Evolutionary conservation across 2,888 invertebrate species (phyloP), one percentile per base, ranked within the genome.

Genomic region (Rhogogaster chlorosoma): DNA sequence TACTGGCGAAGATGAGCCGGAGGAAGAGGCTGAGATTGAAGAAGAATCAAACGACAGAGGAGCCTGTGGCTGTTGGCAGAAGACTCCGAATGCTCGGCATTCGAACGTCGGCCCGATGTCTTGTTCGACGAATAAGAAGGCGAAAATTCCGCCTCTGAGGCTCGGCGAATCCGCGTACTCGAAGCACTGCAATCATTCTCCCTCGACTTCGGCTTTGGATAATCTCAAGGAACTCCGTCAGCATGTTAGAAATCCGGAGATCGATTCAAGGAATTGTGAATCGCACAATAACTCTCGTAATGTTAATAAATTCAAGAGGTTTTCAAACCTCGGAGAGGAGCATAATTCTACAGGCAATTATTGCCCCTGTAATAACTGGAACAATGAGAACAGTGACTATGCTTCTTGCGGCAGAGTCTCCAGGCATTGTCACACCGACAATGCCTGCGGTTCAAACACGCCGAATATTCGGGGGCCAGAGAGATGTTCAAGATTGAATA

Each of bases 101-200:
- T 10, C 15, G 4, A 71, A 22, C 49, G 9, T 9, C 3, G 71
- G 61, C 85, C 83, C 73, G 4, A 75, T 88, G 67, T 86, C 86
- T 12, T 90, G 87, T 84, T 91, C 92, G 10, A 90, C 90, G 18
- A 87, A 87, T 64, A 92, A 90, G 85, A 92, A 91, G 53, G 82
- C 85, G 0, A 90, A 89, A 84, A 22, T 83, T n/a, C 87, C 88
- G n/a, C 77, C 86, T 9, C 32, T 49, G 15, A 84, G 61, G 38
- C 82, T 80, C n/a, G 67, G 42, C 71, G 85, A 67, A 32, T 84
- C 9, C 32, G 61, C n/a, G 15, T 61, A 9, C 9, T 38, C 26
- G 6, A 83, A 83, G 67, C 45, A 67, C 18, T 45, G 18, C n/a
- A 22, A n/a, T 83, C 26, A 67, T n/a, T 83, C 83, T 18, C 45